Evolutionary conservation across 2,888 invertebrate species (phyloP).

Genomic region (Eilema caniola): DNA sequence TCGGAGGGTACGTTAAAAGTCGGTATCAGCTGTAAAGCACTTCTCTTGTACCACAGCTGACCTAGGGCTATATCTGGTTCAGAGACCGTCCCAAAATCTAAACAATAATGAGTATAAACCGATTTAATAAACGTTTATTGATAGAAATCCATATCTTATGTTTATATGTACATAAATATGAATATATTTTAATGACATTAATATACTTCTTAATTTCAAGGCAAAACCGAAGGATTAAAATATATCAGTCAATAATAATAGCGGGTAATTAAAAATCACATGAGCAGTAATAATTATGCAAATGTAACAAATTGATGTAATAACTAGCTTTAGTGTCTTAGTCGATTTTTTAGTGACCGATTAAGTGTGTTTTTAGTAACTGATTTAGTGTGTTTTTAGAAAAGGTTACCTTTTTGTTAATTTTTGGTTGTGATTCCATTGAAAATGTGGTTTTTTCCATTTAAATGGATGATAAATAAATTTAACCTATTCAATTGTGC

Average conservation of each 20-base stretch:
- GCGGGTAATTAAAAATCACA: slow-evolving; percentile 36
- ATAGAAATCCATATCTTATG: slow-evolving; percentile 34
- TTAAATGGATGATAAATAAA: slow-evolving; percentile 28
- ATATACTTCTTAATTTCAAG: slow-evolving; percentile 36
- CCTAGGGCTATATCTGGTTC: no score
- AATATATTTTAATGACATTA: slow-evolving; percentile 39
- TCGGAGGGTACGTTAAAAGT: no score
- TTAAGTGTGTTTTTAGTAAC: slow-evolving; percentile 26
- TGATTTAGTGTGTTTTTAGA: slow-evolving; percentile 25
- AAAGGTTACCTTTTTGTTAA: slow-evolving; percentile 34
- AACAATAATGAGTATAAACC: slow-evolving; percentile 4
- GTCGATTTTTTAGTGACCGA: slow-evolving; percentile 27
- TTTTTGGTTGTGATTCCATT: slow-evolving; percentile 29
- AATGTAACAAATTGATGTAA: slow-evolving; percentile 48
- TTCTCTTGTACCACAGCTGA: no score
- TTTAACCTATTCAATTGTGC: not conserved
- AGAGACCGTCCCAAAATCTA: not conserved
- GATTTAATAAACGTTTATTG: slow-evolving; percentile 23
- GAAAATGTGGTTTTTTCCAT: slow-evolving; percentile 34
- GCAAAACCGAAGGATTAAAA: slow-evolving; percentile 43
- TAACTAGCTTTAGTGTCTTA: slow-evolving; percentile 32
- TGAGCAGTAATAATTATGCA: slow-evolving; percentile 49
- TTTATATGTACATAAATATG: no score
- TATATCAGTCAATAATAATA: slow-evolving; percentile 38
- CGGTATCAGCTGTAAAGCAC: no score